These are phyloP conservation scores for Austrofundulus limnaeus DNA, from an alignment of 2,113 vertebrate genomes.

Conservation along the genomic window DNA sequence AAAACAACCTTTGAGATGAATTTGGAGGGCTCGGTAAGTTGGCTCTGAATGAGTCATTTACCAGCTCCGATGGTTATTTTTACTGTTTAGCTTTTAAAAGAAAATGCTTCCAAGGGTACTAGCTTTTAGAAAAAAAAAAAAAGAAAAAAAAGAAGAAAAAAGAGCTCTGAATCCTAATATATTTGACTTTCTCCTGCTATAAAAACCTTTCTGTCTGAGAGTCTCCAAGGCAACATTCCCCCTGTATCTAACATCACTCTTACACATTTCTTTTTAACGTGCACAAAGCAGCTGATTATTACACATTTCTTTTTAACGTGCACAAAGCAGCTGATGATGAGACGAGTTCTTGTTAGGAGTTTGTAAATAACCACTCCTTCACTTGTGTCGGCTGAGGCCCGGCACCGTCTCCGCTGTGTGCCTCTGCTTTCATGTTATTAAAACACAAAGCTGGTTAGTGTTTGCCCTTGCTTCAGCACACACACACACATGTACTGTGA, in stretches of 20 bases:
- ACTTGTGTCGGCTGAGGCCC: neutral
- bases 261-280: slow-evolving; percentile 15
- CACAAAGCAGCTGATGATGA: slow-evolving; percentile 23
- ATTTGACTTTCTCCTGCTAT: slow-evolving; percentile 31
- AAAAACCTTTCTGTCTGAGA: slow-evolving; percentile 38
- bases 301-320: neutral
- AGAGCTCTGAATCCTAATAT: neutral
- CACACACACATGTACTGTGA: slow-evolving; percentile 22
- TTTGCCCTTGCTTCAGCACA: slow-evolving; percentile 21
- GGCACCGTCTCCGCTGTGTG: slow-evolving; percentile 9
- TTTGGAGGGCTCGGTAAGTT: neutral
- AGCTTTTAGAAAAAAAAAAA: neutral
- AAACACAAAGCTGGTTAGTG: slow-evolving; percentile 42
- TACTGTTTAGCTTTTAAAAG: neutral
- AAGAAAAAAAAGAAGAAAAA: neutral
- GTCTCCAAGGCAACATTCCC: slow-evolving; percentile 65
- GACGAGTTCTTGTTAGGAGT: slow-evolving; percentile 9
- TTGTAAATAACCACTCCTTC: slow-evolving; percentile 20
- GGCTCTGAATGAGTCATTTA: neutral
- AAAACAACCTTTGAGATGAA: neutral
- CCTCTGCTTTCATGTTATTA: slow-evolving; percentile 32
- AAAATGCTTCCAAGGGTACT: neutral
- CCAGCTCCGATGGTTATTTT: slow-evolving; percentile 5
- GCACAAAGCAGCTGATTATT: slow-evolving; percentile 24
- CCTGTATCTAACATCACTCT: slow-evolving; percentile 35